Percentiles rank a stretch among this genome's conserved stretches.
Evolutionary conservation across 1,140 invertebrate genomes (phyloP).

Genomic region (Manduca sexta): DNA sequence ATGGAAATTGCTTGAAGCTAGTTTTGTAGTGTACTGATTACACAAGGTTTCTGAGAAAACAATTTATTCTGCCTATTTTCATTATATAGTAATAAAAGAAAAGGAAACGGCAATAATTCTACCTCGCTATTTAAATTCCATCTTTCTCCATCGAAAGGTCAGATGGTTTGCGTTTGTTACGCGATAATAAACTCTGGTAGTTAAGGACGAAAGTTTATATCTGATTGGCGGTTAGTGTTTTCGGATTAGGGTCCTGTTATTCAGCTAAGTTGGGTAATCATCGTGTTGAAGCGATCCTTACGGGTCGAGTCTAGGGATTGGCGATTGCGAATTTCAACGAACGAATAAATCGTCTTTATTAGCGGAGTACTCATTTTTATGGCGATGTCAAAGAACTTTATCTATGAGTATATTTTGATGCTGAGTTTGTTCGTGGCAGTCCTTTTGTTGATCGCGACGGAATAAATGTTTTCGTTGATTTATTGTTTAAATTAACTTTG

Average conservation of each 20-base stretch:
- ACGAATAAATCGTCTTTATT: neutral
- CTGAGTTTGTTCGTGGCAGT: no score
- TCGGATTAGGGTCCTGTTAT: conserved; percentile 27
- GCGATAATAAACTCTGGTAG: conserved; percentile 7
- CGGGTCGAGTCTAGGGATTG: conserved; percentile 1
- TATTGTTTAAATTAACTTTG: conserved; percentile 4
- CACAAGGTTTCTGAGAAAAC: neutral
- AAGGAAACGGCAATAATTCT: conserved; percentile 28
- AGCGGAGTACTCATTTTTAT: neutral
- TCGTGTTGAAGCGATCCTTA: conserved; percentile 26
- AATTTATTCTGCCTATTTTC: conserved; percentile 9
- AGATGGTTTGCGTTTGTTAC: neutral
- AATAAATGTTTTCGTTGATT: no score
- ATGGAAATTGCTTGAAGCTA: conserved; percentile 4
- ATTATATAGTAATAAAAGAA: conserved; percentile 28
- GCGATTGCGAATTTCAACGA: neutral
- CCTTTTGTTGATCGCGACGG: no score
- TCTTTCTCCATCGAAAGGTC: conserved; percentile 10
- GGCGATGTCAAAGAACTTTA: neutral
- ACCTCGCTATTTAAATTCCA: conserved; percentile 24
- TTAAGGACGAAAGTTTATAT: neutral
- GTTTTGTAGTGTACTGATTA: neutral
- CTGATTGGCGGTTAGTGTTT: conserved; percentile 7
- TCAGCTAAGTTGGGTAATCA: conserved; percentile 30
- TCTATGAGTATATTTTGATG: neutral